Base-by-base conservation (phyloP, 2,797 vertebrate genomes). In the Danio jaintianensis region DNA sequence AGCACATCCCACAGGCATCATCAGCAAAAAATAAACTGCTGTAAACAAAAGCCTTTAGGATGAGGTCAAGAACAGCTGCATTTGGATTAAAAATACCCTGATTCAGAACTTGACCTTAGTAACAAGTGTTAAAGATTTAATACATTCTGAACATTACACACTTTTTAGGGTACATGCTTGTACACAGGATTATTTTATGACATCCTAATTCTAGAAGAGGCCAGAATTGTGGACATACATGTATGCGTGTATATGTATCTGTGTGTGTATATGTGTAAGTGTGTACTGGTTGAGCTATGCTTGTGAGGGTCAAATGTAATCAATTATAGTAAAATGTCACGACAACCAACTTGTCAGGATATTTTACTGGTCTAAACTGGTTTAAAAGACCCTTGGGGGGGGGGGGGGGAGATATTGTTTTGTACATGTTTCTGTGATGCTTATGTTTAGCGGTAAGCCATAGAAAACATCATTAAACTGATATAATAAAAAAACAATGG, bases 161-260 rank as follows among this genome's bases (percentile, higher is more conserved):
- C 18, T 61, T 64, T 52, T 62, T 73, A 77, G 16, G 52, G 45
- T 75, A n/a, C n/a, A 64, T 76, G 59, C 61, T 48, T 55, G 70
- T 55, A 66, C 22, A 72, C 7, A 62, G 72, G 38, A 75, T 63
- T 47, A 68, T n/a, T 78, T 80, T 66, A 73, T 18, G 53, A 72
- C 38, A 55, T 53, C 53, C 53, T 83, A 73, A 83, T 76, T 82
- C 36, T 53, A 42, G 67, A 20, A 62, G 38, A 76, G 61, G 53
- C 40, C 59, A 62, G 66, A n/a, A 29, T 29, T 73, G 59, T 73
- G 69, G 5, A n/a, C 6, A 15, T 75, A 38, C 40, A 13, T 64
- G 7, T 1, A 2, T 56, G 50, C 2, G 42, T 16, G 47, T 13
- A 16, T 55, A 13, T 45, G 69, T 43, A n/a, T 22, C 11, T 12